Evolutionary conservation across 1,140 invertebrate genomes (phyloP).

Genomic region (Oscheius sp.): DNA sequence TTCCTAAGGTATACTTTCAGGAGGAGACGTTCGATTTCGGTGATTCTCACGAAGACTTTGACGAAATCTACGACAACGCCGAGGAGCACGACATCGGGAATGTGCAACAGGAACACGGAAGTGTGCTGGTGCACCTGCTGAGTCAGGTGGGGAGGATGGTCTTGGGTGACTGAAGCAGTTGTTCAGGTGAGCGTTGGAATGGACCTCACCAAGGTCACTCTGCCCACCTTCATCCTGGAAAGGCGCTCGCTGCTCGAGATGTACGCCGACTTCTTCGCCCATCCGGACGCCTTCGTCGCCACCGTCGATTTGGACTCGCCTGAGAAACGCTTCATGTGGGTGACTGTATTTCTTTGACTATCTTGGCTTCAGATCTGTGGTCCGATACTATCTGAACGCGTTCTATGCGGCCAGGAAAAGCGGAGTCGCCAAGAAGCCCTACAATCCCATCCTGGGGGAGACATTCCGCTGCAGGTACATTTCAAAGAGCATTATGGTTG

Average conservation of each 20-base stretch:
- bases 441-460: constrained; percentile 68
- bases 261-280: constrained; percentile 68
- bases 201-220: constrained; percentile 67
- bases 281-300: constrained; percentile 61
- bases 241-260: constrained; percentile 66
- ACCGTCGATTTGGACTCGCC: constrained; percentile 48
- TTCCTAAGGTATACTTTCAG: background rate
- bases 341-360: background rate
- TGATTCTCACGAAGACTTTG: constrained; percentile 28
- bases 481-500: background rate
- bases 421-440: constrained; percentile 67
- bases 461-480: constrained; percentile 66
- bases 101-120: constrained; percentile 65
- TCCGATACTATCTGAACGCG: constrained; percentile 65
- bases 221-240: constrained; percentile 68
- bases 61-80: constrained; percentile 35
- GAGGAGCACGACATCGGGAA: constrained; percentile 44
- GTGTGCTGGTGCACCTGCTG: constrained; percentile 66
- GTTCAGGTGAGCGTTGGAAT: constrained; percentile 67
- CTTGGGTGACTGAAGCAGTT: constrained; percentile 13
- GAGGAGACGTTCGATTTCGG: constrained; percentile 29
- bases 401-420: constrained; percentile 67
- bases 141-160: constrained; percentile 43
- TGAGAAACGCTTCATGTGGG: constrained; percentile 61
- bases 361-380: constrained; percentile 61